These are phyloP conservation scores for Kuschelorhynchus macadamiae DNA, from an alignment of 2,888 invertebrate species.

Conservation along the genomic window DNA sequence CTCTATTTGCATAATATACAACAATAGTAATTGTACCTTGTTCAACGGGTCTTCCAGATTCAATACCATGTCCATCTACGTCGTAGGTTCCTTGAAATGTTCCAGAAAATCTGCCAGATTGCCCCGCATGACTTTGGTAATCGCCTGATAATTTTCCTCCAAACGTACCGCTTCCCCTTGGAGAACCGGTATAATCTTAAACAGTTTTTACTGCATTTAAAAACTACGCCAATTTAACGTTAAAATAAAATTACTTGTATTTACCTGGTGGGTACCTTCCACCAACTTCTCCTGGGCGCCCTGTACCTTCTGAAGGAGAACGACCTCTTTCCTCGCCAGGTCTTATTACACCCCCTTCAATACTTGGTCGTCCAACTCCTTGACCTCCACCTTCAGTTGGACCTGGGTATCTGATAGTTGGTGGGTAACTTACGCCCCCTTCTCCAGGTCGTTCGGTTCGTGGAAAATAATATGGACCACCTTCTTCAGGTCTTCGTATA, in stretches of 20 bases:
- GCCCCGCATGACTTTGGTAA: slow-evolving; percentile 53
- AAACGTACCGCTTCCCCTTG: slow-evolving; percentile 54
- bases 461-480: slow-evolving; percentile 43
- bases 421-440: slow-evolving; percentile 9
- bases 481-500: slow-evolving; percentile 46
- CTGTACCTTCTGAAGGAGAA: neutral
- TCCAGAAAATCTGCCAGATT: slow-evolving; percentile 58
- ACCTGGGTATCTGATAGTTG: too few species aligned
- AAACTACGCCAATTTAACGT: too few species aligned
- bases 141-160: slow-evolving; percentile 57
- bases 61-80: slow-evolving; percentile 1
- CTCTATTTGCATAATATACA: too few species aligned
- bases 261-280: slow-evolving; percentile 12
- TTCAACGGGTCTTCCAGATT: neutral
- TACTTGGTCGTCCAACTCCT: too few species aligned
- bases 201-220: slow-evolving; percentile 17
- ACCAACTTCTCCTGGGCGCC: slow-evolving; percentile 15
- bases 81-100: slow-evolving; percentile 58
- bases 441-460: slow-evolving; percentile 38
- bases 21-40: too few species aligned
- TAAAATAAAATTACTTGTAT: too few species aligned
- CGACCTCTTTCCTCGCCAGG: too few species aligned
- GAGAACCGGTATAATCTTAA: slow-evolving; percentile 39
- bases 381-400: too few species aligned
- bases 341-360: too few species aligned